Base-by-base conservation (phyloP, 2,797 vertebrate species). In the Amphiprion clarkii region DNA sequence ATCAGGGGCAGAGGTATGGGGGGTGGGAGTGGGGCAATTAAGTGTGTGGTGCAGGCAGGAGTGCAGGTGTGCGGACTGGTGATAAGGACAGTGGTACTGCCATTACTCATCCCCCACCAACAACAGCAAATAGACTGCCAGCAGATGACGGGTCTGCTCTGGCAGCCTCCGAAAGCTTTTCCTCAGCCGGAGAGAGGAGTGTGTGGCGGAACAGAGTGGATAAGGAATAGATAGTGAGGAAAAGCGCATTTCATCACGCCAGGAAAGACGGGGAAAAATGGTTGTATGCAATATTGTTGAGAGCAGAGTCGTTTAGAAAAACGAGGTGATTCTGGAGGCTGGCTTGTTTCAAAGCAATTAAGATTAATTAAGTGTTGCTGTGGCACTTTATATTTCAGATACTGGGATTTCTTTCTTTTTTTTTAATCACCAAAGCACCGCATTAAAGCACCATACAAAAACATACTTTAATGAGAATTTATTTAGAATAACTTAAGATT, bases 11-110 rank as follows among this genome's bases (percentile, higher is more conserved):
- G 67, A 63, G 67, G 82, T 67, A 83, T 67, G 46, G 59, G 33
- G 12, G 23, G 51, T 39, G 23, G 78, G 61, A 69, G 91, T 27
- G 81, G 92, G 78, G 90, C 93, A 97, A 97, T 97, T 96, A 96
- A 96, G 92, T 89, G 76, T 86, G 86, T 88, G 88, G 90, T 79
- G 91, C 93, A 94, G 91, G 90, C 80, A 93, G 95, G 95, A 95
- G 93, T 91, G 93, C 93, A 95, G 95, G 94, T 94, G 92, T 95
- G 94, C 87, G 95, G 94, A 95, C 93, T 92, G 87, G 92, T 85
- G 93, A 93, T 92, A 95, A 88, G 88, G 88, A 95, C 88, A 86
- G 88, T 92, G 90, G 94, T 81, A 78, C 87, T 91, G 94, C 92
- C 93, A 96, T 96, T 95, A 95, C 90, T 96, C 92, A 95, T 93